These are phyloP conservation scores for Amiota communis DNA, from an alignment of 2,888 invertebrate genomes.

Conservation along the genomic window DNA sequence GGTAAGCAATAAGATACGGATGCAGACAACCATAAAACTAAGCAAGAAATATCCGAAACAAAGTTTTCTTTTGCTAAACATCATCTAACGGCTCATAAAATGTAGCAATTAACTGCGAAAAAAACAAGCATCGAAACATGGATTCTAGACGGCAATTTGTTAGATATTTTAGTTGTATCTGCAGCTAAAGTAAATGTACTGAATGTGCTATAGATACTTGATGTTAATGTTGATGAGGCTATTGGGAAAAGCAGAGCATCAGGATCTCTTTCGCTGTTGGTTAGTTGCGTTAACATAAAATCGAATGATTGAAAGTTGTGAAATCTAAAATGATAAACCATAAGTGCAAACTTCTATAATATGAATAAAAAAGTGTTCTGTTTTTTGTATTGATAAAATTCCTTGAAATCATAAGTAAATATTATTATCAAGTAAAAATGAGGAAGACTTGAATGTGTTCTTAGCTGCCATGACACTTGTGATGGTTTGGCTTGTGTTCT, in stretches of 20 bases:
- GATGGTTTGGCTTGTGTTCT: slow-evolving; percentile 1
- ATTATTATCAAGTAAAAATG: too few relatives aligned
- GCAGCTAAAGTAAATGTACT: too few relatives aligned
- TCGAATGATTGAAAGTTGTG: slow-evolving; percentile 9
- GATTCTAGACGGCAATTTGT: slow-evolving; percentile 17
- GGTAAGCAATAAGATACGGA: neutral
- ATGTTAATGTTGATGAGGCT: neutral
- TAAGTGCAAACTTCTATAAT: neutral
- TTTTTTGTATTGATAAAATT: neutral
- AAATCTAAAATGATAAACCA: neutral
- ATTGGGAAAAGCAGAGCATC: neutral
- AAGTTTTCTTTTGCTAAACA: neutral
- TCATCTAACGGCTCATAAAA: slow-evolving; percentile 16
- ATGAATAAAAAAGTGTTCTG: neutral
- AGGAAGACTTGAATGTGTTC: too few relatives aligned
- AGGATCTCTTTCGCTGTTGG: slow-evolving; percentile 12
- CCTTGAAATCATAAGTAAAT: neutral
- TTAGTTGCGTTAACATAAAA: neutral
- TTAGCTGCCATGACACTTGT: neutral
- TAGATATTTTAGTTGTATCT: slow-evolving; percentile 3
- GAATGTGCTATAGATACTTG: neutral
- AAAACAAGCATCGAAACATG: neutral
- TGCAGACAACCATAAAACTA: neutral
- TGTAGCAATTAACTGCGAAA: slow-evolving; percentile 15
- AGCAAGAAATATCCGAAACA: neutral